These are phyloP conservation scores for Drosophila koepferae DNA, from an alignment of 2,888 invertebrate genomes.

Conservation along the genomic window DNA sequence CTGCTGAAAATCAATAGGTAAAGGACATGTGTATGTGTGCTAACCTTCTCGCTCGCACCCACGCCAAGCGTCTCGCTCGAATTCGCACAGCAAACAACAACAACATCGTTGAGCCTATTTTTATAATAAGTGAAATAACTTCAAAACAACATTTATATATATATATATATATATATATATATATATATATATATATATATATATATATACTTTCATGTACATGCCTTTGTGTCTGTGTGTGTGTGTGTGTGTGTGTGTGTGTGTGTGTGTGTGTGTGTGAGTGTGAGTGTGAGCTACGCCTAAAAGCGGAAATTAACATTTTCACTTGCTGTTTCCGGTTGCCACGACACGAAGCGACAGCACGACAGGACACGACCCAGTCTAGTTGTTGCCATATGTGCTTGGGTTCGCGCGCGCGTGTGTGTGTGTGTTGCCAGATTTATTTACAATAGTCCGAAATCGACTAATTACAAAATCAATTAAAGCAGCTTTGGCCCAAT, in stretches of 20 bases:
- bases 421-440: constrained; percentile 4
- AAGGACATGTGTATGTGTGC: constrained; percentile 49
- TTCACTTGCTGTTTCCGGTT: constrained; percentile 77
- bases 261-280: constrained; percentile 15
- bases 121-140: constrained; percentile 28
- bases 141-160: constrained; percentile 37
- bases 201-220: neutral
- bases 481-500: constrained; percentile 25
- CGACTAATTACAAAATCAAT: constrained; percentile 56
- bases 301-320: constrained; percentile 80
- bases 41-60: constrained; percentile 34
- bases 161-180: no score
- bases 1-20: constrained; percentile 73
- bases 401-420: neutral
- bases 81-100: constrained; percentile 33
- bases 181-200: neutral
- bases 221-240: constrained; percentile 8
- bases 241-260: constrained; percentile 19
- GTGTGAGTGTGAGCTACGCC: constrained; percentile 43
- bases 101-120: constrained; percentile 61
- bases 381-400: constrained; percentile 35
- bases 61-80: constrained; percentile 15
- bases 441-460: constrained; percentile 35
- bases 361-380: constrained; percentile 21
- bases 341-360: constrained; percentile 36